These are phyloP conservation scores for Redunca redunca DNA, from an alignment of 2,113 vertebrate genomes.

Conservation along the genomic window DNA sequence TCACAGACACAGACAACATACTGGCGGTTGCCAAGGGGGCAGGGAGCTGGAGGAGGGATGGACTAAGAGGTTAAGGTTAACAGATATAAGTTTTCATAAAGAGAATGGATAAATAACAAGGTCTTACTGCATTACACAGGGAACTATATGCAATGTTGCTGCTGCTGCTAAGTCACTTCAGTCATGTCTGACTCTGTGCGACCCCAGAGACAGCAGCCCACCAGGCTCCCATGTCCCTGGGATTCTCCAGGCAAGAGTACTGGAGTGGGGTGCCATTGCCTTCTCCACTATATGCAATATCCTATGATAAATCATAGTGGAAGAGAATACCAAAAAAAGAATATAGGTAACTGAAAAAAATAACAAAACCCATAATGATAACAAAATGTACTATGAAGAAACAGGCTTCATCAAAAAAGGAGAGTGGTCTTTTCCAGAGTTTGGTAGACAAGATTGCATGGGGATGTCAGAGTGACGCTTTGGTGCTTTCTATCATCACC, in stretches of 20 bases:
- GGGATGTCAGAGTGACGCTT: neutral
- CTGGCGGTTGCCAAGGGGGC: fast-evolving
- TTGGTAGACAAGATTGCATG: neutral
- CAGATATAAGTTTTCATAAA: neutral
- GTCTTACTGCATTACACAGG: neutral
- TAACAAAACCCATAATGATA: neutral
- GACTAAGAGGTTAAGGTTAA: neutral
- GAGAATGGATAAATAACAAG: neutral
- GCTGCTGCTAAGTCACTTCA: too few relatives aligned
- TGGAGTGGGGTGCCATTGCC: too few relatives aligned
- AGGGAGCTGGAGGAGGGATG: neutral
- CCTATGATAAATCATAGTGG: neutral
- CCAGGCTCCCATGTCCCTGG: too few relatives aligned
- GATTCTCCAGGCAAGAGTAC: too few relatives aligned
- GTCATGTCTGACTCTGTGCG: too few relatives aligned
- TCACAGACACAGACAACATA: neutral
- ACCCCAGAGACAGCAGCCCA: too few relatives aligned
- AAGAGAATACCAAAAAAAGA: neutral
- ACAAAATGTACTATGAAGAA: neutral
- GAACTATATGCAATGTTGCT: neutral
- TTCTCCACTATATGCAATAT: neutral
- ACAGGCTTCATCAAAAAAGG: neutral
- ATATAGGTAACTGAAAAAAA: neutral
- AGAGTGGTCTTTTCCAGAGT: neutral
- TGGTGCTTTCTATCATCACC: neutral